Base-by-base conservation (phyloP, 2,113 vertebrate genomes). In the Piaya cayana region DNA sequence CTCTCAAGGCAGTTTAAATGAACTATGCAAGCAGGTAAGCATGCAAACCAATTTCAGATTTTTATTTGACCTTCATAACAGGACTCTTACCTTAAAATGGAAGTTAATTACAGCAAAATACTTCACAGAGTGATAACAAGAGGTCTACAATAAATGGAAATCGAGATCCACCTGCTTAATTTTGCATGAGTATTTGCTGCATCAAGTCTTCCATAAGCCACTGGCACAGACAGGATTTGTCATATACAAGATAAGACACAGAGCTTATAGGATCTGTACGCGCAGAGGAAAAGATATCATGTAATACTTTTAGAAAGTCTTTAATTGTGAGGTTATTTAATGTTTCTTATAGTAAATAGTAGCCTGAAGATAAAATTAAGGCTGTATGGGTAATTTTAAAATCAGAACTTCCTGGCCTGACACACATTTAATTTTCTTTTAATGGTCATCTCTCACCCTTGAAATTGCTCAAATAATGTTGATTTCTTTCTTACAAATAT, bases 51-150 rank as follows among this genome's bases (percentile, higher is more conserved):
- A 63, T 74, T 90, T 59, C 60, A 78, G 58, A 76, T 52, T 86
- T 93, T 83, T 71, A 81, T 62, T 88, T 43, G 49, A 64, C 0
- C 8, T 83, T 15, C 29, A 45, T 34, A 84, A 94, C 20, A 27
- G 68, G 43, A 34, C 67, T 82, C 77, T 81, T 92, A 65, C 76
- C 60, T 88, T 88, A 90, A 80, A 93, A 90, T 22, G 14, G 43
- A 47, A 88, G 75, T 58, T 83, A 97, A 83, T 62, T 74, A 86
- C 7, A 92, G 63, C 59, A 53, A 80, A 92, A 80, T 74, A 86
- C 42, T 81, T 88, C 34, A 67, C 0, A 75, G 30, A 94, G 27
- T 50, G 47, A 63, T 34, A 74, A 27, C 91, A 87, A 91, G 67
- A 82, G 21, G 79, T 22, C 47, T 60, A 91, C 37, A 88, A 37